Evolutionary conservation across 2,113 vertebrate species (phyloP).

Genomic region (Laticauda laticaudata): DNA sequence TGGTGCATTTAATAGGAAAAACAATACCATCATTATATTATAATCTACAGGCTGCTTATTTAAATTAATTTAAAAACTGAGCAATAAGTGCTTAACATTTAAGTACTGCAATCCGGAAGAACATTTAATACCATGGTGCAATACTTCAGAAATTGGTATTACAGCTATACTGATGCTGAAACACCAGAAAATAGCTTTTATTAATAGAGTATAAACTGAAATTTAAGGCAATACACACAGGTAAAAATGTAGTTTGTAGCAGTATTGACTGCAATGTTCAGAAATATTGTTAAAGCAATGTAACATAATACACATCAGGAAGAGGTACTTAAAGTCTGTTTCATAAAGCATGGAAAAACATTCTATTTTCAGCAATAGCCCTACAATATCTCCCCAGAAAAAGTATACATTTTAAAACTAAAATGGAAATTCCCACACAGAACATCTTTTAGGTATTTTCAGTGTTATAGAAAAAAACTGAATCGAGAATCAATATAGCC

Average conservation of each 20-base stretch:
- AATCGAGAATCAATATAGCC: neutral
- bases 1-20: neutral
- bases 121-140: neutral
- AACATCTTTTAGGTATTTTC: neutral
- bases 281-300: neutral
- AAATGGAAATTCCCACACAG: neutral
- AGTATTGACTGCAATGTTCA: neutral
- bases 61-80: neutral
- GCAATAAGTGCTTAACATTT: neutral
- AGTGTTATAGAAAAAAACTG: neutral
- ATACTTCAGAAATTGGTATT: neutral
- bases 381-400: neutral
- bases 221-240: neutral
- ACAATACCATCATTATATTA: neutral
- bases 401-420: neutral
- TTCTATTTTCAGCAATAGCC: neutral
- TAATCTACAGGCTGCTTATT: neutral
- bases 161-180: neutral
- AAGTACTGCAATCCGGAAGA: neutral
- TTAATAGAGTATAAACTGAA: neutral
- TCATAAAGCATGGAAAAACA: neutral
- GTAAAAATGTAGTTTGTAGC: neutral
- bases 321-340: neutral
- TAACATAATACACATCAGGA: neutral
- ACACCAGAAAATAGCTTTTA: neutral